Evolutionary conservation across 2,888 invertebrate species (phyloP).

Genomic region (Andrena marginata): DNA sequence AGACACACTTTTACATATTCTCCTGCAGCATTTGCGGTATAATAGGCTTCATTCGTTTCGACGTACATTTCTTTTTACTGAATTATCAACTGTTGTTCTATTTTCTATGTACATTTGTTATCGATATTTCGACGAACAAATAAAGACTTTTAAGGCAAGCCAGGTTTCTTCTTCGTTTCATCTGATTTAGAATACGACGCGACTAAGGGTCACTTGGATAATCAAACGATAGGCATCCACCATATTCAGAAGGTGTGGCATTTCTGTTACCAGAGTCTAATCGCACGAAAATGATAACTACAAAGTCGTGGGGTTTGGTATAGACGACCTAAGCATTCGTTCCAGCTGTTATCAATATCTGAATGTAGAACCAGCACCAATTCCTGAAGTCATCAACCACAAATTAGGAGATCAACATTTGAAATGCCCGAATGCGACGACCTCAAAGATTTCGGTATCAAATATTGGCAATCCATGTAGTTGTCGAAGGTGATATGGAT

Average conservation of each 20-base stretch:
- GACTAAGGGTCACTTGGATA: neutral
- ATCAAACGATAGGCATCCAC: no score
- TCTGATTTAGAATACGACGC: neutral
- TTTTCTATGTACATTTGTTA: slow-evolving; percentile 67
- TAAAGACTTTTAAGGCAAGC: slow-evolving; percentile 49
- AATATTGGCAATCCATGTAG: neutral
- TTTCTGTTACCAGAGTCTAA: no score
- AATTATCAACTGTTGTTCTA: slow-evolving; percentile 66
- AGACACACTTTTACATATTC: slow-evolving; percentile 33
- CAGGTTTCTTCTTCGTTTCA: neutral
- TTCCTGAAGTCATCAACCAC: neutral
- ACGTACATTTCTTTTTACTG: slow-evolving; percentile 51
- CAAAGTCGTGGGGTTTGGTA: no score
- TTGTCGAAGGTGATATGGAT: neutral
- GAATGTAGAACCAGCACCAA: no score
- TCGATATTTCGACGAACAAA: slow-evolving; percentile 54
- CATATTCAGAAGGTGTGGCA: no score
- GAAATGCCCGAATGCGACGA: neutral
- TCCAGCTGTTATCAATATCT: no score
- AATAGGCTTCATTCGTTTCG: slow-evolving; percentile 28
- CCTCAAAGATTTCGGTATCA: neutral
- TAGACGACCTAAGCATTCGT: no score
- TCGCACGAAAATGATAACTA: no score
- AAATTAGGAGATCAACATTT: neutral
- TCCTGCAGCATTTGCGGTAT: slow-evolving; percentile 4